These are phyloP conservation scores for Macrosteles quadrilineatus DNA, from an alignment of 1,140 invertebrate genomes.

Conservation along the genomic window DNA sequence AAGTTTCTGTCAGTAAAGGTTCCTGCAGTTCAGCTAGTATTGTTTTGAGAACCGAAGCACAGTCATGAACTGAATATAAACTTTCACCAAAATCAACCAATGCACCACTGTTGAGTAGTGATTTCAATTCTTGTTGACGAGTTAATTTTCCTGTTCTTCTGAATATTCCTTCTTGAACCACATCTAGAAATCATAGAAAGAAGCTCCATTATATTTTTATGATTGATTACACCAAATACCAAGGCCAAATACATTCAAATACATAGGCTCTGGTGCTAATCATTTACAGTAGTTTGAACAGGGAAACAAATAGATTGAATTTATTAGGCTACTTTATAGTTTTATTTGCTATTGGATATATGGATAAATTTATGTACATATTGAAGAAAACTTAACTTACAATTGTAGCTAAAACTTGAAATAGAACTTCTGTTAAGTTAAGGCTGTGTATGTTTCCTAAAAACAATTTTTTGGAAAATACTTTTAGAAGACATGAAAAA, in stretches of 20 bases:
- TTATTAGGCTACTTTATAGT: no score
- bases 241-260: background rate
- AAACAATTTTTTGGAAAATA: no score
- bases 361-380: no score
- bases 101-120: conserved; percentile 66
- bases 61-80: conserved; percentile 84
- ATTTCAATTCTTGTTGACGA: conserved; percentile 80
- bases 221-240: background rate
- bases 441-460: no score
- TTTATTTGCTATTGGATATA: no score
- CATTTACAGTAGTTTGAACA: no score
- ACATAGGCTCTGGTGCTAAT: background rate
- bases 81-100: conserved; percentile 68
- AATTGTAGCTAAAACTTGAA: no score
- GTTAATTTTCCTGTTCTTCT: conserved; percentile 81
- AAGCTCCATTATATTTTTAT: conserved; percentile 26
- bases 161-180: conserved; percentile 88
- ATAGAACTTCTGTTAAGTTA: no score
- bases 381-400: no score
- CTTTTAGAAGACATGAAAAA: no score
- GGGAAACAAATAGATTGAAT: no score
- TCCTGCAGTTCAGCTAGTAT: conserved; percentile 86
- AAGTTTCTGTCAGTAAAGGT: conserved; percentile 82
- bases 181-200: conserved; percentile 58
- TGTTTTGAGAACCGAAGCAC: conserved; percentile 86